Evolutionary conservation across 2,113 vertebrate genomes (phyloP).

Genomic region (Podarcis muralis): DNA sequence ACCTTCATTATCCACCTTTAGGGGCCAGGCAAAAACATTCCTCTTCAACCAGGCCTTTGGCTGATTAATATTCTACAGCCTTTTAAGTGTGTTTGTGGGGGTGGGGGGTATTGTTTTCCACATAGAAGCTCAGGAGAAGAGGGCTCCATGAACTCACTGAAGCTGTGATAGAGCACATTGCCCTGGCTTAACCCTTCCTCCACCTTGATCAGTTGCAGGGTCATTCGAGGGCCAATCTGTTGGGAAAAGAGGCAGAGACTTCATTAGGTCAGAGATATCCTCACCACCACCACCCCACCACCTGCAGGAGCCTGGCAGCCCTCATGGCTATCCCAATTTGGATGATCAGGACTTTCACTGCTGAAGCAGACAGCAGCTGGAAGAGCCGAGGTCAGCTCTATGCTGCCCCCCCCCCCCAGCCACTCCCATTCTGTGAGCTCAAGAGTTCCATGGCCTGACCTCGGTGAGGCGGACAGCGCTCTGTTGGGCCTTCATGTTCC

Average conservation of each 20-base stretch:
- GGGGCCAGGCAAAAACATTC: too few species aligned
- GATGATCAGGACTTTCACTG: constrained; percentile 19
- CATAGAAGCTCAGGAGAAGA: background rate
- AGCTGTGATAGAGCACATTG: constrained; percentile 84
- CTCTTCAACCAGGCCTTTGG: too few species aligned
- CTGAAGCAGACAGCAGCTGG: background rate
- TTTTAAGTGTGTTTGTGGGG: background rate
- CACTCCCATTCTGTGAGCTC: background rate
- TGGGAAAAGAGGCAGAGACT: fast-evolving
- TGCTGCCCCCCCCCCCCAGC: too few species aligned
- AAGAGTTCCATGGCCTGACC: constrained; percentile 60
- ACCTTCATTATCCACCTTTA: too few species aligned
- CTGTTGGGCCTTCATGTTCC: constrained; percentile 90
- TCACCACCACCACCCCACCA: background rate
- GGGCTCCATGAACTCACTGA: constrained; percentile 71
- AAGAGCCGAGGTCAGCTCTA: fast-evolving
- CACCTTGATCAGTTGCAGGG: constrained; percentile 87
- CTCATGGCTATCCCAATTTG: too few species aligned
- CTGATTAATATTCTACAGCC: too few species aligned
- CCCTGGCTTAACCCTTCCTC: constrained; percentile 88
- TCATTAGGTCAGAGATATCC: background rate
- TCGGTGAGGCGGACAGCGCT: constrained; percentile 90
- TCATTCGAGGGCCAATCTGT: constrained; percentile 92
- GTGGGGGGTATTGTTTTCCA: too few species aligned
- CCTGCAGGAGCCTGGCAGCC: background rate